Evolutionary conservation across 1,140 invertebrate species (phyloP).

Genomic region (Zelostemma sp.): DNA sequence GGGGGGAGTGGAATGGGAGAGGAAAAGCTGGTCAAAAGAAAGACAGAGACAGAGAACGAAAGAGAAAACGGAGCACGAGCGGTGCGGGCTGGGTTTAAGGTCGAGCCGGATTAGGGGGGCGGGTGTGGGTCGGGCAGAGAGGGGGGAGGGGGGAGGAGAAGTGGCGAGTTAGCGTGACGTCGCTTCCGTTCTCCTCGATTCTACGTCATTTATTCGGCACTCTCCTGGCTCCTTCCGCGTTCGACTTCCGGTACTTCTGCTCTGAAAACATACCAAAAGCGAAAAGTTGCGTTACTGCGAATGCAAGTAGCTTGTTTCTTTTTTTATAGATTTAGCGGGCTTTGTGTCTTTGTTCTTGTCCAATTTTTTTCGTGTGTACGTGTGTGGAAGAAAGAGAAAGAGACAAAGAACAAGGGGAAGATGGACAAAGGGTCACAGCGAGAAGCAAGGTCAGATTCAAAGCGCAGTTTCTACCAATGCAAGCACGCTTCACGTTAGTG

Average conservation of each 20-base stretch:
- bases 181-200: slow-evolving; percentile 66
- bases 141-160: slow-evolving; percentile 41
- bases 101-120: slow-evolving; percentile 35
- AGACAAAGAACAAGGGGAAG: slow-evolving; percentile 31
- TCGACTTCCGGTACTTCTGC: slow-evolving; percentile 60
- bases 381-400: slow-evolving; percentile 15
- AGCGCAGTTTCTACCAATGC: slow-evolving; percentile 51
- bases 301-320: slow-evolving; percentile 63
- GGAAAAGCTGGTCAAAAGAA: slow-evolving; percentile 17
- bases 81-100: slow-evolving; percentile 41
- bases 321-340: too few species aligned
- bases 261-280: slow-evolving; percentile 69
- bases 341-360: slow-evolving; percentile 31
- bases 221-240: slow-evolving; percentile 61
- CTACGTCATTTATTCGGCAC: slow-evolving; percentile 69
- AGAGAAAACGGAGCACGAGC: slow-evolving; percentile 42
- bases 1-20: slow-evolving; percentile 27
- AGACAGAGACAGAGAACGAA: slow-evolving; percentile 30
- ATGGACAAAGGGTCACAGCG: slow-evolving; percentile 32
- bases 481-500: slow-evolving; percentile 46
- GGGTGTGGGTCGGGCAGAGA: too few species aligned
- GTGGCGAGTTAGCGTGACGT: slow-evolving; percentile 66
- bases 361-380: slow-evolving; percentile 9
- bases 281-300: slow-evolving; percentile 65
- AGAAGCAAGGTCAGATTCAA: slow-evolving; percentile 50